Evolutionary conservation across 2,797 vertebrate genomes (phyloP), one percentile per base, ranked within the genome.

Genomic region (Eulemur mongoz): DNA sequence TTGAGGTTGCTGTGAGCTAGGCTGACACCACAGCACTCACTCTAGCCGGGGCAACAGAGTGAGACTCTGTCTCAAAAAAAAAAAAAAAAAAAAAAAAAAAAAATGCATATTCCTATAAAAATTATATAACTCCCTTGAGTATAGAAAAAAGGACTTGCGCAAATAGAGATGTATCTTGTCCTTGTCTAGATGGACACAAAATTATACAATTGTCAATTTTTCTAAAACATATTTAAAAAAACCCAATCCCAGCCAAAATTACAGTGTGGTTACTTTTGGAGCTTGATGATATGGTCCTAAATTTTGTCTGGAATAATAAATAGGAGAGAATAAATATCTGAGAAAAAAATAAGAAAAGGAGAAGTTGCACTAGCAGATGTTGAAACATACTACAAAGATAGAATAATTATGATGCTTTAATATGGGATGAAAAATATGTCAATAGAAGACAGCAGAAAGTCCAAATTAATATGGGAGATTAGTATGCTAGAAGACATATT

Each of bases 221-320:
- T 25, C 59, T 70, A 25, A 88, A 91, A 57, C 2, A 0, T 50
- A 27, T 38, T 79, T 27, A 40, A 83, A 78, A 94, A 10, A 91
- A 48, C 22, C 61, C 40, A 15, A 38, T 70, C 43, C 38, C 59
- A 88, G 75, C 20, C 40, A 30, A 84, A 80, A 93, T 81, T 72
- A 78, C 85, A 92, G 1, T 57, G 54, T 48, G 82, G 30, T 88
- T 81, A 81, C 67, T 88, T 93, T 79, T 73, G 40, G 78, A 95
- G 72, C 50, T 90, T 52, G 50, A 38, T 27, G 45, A 27, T n/a
- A 32, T 48, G 0, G 32, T 69, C 32, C 75, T 79, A 78, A 67
- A 61, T 90, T 95, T 72, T 72, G 45, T 82, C 59, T 81, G 52
- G 89, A 87, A 45, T 48, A 75, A 92, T 45, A 88, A 86, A 48